Evolutionary conservation across 2,797 vertebrate species (phyloP).

Genomic region (Hippoglossus hippoglossus): DNA sequence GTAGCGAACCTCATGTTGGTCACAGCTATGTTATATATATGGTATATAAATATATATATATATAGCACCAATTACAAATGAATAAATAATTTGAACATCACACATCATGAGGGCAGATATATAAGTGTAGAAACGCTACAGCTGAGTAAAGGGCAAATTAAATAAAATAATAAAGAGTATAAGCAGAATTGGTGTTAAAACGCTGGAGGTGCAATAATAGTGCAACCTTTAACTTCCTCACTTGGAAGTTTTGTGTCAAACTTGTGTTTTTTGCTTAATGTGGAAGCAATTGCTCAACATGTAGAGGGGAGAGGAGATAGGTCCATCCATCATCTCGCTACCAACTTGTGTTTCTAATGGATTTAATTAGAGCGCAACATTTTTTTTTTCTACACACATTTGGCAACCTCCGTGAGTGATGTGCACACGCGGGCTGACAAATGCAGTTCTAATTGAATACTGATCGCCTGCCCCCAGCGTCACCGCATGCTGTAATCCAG

Average conservation of each 20-base stretch:
- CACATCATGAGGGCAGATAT: too few species aligned
- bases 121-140: too few species aligned
- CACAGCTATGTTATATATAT: too few species aligned
- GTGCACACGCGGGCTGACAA: conserved; percentile 45
- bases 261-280: neutral
- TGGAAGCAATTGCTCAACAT: neutral
- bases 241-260: neutral
- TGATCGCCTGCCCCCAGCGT: conserved; percentile 31
- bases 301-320: neutral
- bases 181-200: too few species aligned
- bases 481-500: conserved; percentile 33
- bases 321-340: conserved; percentile 13
- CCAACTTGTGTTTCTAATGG: conserved; percentile 23
- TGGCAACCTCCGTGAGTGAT: conserved; percentile 40
- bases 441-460: conserved; percentile 50
- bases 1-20: neutral
- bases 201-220: too few species aligned
- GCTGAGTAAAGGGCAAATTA: too few species aligned
- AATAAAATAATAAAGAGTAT: too few species aligned
- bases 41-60: too few species aligned
- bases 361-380: conserved; percentile 16
- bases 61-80: too few species aligned
- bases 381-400: conserved; percentile 22
- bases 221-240: too few species aligned
- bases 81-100: too few species aligned